These are phyloP conservation scores for Oreochromis niloticus DNA, from an alignment of 2,113 vertebrate genomes.

Conservation along the genomic window DNA sequence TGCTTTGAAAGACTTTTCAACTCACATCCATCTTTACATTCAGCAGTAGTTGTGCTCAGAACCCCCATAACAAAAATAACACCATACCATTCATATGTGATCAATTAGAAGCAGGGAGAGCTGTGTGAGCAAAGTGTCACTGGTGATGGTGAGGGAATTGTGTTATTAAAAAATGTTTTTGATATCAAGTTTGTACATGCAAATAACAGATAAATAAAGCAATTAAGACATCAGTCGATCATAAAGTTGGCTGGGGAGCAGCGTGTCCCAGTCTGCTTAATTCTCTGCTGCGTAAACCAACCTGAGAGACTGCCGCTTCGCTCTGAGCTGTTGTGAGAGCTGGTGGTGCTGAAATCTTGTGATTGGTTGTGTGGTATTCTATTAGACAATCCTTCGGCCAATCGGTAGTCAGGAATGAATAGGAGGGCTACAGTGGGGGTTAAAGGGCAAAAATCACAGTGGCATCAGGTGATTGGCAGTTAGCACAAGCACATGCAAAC, in stretches of 20 bases:
- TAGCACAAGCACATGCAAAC: slow-evolving; percentile 94
- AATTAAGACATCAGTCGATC: slow-evolving; percentile 53
- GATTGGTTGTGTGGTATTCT: slow-evolving; percentile 99
- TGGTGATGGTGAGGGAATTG: slow-evolving; percentile 11
- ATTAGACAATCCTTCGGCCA: slow-evolving; percentile 99
- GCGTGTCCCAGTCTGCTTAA: slow-evolving; percentile 24
- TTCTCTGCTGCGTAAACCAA: slow-evolving; percentile 80
- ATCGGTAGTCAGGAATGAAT: slow-evolving; percentile 99
- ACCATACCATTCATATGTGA: neutral
- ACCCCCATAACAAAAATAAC: neutral
- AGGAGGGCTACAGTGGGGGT: slow-evolving; percentile 98
- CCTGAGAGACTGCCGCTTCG: slow-evolving; percentile 99
- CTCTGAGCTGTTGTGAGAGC: slow-evolving; percentile 99
- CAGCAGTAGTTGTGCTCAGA: neutral
- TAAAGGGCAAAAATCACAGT: slow-evolving; percentile 96
- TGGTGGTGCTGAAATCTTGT: slow-evolving; percentile 99
- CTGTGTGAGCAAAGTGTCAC: slow-evolving; percentile 17
- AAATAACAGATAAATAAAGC: slow-evolving; percentile 55
- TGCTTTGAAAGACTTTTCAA: slow-evolving; percentile 3
- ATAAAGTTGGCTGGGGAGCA: slow-evolving; percentile 36
- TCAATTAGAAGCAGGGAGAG: neutral
- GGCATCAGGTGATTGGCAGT: slow-evolving; percentile 89
- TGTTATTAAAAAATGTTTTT: slow-evolving; percentile 3
- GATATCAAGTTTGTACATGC: slow-evolving; percentile 52
- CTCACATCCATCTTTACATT: neutral